Evolutionary conservation across 2,797 vertebrate species (phyloP).

Genomic region (Netta rufina): DNA sequence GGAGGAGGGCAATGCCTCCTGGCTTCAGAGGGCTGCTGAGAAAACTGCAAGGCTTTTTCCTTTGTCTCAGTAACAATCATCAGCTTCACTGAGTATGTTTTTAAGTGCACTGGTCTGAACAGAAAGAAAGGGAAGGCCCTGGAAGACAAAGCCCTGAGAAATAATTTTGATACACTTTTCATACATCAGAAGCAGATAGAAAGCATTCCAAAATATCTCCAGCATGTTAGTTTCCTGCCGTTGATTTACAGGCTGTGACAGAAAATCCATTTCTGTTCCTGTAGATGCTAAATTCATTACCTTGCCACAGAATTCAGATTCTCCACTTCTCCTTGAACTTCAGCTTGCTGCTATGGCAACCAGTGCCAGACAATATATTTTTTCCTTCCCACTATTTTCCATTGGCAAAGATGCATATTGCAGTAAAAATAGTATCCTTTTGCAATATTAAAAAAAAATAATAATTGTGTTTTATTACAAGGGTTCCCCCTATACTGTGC

Average conservation of each 20-base stretch:
- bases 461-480: background rate
- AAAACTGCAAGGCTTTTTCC: background rate
- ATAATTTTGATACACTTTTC: conserved; percentile 48
- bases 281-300: conserved; percentile 83
- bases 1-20: background rate
- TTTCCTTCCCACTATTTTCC: conserved; percentile 58
- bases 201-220: conserved; percentile 69
- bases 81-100: background rate
- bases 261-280: conserved; percentile 81
- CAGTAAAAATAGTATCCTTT: conserved; percentile 55
- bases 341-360: conserved; percentile 78
- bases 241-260: conserved; percentile 78
- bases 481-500: background rate
- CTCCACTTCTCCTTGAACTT: conserved; percentile 77
- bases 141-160: conserved; percentile 21
- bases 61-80: background rate
- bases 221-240: conserved; percentile 67
- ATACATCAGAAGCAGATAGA: conserved; percentile 54
- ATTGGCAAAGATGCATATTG: conserved; percentile 52
- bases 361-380: conserved; percentile 62
- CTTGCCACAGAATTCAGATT: conserved; percentile 77
- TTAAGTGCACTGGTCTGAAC: background rate
- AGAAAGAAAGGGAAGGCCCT: background rate
- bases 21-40: background rate
- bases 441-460: conserved; percentile 35